These are phyloP conservation scores for Daubentonia madagascariensis DNA, from an alignment of 2,113 vertebrate genomes.

Conservation along the genomic window DNA sequence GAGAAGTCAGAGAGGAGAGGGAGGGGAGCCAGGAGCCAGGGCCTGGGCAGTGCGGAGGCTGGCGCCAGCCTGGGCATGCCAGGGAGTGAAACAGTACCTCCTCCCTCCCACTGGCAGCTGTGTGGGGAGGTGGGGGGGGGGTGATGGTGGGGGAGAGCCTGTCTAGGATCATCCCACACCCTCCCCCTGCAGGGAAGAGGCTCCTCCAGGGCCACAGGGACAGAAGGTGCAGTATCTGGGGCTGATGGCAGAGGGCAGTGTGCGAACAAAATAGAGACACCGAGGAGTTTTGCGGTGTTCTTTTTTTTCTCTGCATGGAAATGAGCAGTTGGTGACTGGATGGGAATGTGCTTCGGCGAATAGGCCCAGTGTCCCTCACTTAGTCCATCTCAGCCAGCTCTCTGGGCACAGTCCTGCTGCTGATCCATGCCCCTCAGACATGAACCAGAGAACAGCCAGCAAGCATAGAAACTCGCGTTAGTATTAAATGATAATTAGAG, in stretches of 20 bases:
- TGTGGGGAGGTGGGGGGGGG: fast-evolving
- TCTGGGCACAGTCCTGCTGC: background rate
- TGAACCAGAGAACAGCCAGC: background rate
- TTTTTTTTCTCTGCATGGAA: background rate
- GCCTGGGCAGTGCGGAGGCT: background rate
- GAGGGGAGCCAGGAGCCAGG: background rate
- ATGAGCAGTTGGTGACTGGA: background rate
- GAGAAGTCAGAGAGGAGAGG: background rate
- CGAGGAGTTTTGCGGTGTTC: fast-evolving
- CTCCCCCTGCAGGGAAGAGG: fast-evolving
- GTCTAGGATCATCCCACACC: background rate
- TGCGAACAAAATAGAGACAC: background rate
- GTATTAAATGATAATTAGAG: background rate
- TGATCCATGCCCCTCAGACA: fast-evolving
- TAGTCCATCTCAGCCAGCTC: background rate
- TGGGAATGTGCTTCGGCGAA: background rate
- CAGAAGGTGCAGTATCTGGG: background rate
- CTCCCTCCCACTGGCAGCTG: background rate
- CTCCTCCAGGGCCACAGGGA: background rate
- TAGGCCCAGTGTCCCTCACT: background rate
- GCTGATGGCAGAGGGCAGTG: conserved; percentile 57
- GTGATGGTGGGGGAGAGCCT: background rate
- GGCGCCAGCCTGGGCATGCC: background rate
- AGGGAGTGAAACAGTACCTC: background rate
- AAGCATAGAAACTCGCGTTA: background rate